A percentile compares a stretch with the other conserved stretches of the same genome.
Conservation (phyloP, 2,888 invertebrate species). For the Ophion slaviceki region DNA sequence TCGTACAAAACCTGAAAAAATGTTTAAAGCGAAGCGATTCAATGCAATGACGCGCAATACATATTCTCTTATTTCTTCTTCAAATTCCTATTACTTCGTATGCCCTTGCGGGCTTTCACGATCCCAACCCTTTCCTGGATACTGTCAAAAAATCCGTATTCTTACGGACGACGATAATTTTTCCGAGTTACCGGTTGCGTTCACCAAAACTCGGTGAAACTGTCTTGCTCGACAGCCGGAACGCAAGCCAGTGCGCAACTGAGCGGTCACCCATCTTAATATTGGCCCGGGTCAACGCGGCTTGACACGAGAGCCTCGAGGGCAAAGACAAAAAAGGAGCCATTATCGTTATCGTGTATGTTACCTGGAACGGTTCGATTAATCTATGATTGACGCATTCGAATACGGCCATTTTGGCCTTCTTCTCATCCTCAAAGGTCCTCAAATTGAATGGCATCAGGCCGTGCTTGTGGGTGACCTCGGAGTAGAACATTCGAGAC, state of each 20-base stretch:
- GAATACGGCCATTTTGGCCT: slow-evolving; percentile 98
- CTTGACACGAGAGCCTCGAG: not conserved
- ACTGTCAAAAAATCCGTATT: no score
- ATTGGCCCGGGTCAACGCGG: no score
- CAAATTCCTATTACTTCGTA: slow-evolving; percentile 35
- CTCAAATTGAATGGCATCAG: slow-evolving; percentile 99
- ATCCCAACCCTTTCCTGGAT: no score
- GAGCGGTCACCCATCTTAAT: no score
- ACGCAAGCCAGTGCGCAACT: no score
- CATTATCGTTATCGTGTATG: slow-evolving; percentile 73
- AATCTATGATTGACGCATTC: slow-evolving; percentile 99
- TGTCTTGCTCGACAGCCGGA: no score
- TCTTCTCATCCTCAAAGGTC: slow-evolving; percentile 97
- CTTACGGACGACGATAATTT: no score
- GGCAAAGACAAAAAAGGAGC: not conserved
- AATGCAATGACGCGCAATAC: not conserved
- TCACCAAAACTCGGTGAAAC: no score
- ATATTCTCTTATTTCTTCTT: slow-evolving; percentile 42
- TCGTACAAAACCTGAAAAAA: slow-evolving; percentile 85
- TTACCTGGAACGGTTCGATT: slow-evolving; percentile 98
- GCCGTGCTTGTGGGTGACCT: slow-evolving; percentile 95
- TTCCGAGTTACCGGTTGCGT: no score
- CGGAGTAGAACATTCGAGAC: slow-evolving; percentile 95
- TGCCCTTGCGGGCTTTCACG: no score
- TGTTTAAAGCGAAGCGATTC: not conserved